Evolutionary conservation across 2,888 invertebrate genomes (phyloP).

Genomic region (Thumatha senex): DNA sequence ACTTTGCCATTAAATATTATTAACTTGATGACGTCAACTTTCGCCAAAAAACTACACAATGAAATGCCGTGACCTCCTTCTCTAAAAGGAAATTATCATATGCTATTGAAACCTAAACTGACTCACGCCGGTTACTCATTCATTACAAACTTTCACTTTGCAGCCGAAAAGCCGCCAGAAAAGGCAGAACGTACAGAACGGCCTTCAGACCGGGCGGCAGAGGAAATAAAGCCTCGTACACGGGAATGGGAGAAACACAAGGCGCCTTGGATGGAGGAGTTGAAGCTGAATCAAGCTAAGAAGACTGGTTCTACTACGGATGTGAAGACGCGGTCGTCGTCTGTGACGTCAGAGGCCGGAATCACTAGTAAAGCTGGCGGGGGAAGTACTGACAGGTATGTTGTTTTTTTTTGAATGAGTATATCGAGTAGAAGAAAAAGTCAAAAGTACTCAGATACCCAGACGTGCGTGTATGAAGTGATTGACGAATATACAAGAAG

Average conservation of each 20-base stretch:
- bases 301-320: constrained; percentile 77
- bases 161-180: constrained; percentile 49
- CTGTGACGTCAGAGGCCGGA: constrained; percentile 44
- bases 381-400: constrained; percentile 71
- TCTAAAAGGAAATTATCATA: neutral
- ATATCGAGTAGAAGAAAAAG: no score
- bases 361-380: constrained; percentile 45
- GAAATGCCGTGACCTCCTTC: neutral
- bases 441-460: no score
- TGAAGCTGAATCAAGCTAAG: constrained; percentile 90
- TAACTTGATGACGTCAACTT: no score
- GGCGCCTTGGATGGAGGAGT: constrained; percentile 92
- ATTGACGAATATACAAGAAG: no score
- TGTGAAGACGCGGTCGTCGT: constrained; percentile 61
- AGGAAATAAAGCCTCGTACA: constrained; percentile 84
- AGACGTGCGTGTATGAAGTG: no score
- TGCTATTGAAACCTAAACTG: constrained; percentile 1
- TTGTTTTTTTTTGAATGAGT: neutral
- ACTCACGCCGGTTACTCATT: constrained; percentile 4
- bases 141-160: constrained; percentile 7
- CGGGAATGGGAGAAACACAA: constrained; percentile 89
- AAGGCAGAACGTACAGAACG: constrained; percentile 47
- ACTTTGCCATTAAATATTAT: no score
- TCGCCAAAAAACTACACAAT: neutral
- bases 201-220: constrained; percentile 34